These are phyloP conservation scores for Hololepta plana DNA, from an alignment of 2,888 invertebrate species.

Conservation along the genomic window DNA sequence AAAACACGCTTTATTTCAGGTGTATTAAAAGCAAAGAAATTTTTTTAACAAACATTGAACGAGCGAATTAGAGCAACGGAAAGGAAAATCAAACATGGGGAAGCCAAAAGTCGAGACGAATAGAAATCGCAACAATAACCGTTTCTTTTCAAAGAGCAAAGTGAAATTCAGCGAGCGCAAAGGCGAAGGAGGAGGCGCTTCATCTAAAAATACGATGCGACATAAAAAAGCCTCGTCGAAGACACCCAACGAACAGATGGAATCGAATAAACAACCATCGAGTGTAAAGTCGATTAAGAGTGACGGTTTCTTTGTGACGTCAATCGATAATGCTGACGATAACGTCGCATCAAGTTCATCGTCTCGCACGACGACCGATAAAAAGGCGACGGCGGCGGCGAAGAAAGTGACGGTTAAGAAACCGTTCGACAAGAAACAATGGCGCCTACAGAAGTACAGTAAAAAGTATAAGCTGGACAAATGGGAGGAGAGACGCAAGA, in stretches of 20 bases:
- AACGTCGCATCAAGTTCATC: constrained; percentile 2
- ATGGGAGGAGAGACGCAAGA: constrained; percentile 47
- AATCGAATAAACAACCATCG: constrained; percentile 3
- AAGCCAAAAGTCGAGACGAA: too few relatives aligned
- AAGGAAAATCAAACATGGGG: too few relatives aligned
- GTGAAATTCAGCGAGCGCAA: too few relatives aligned
- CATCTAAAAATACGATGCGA: neutral
- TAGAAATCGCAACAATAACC: too few relatives aligned
- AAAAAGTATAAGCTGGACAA: constrained; percentile 49
- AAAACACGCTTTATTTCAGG: constrained; percentile 16
- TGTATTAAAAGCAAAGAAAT: constrained; percentile 8
- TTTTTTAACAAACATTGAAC: constrained; percentile 8
- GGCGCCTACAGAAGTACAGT: constrained; percentile 47
- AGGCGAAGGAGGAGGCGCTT: neutral
- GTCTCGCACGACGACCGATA: too few relatives aligned
- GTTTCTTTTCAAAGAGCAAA: too few relatives aligned
- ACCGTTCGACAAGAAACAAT: constrained; percentile 48
- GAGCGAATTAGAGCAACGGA: constrained; percentile 3
- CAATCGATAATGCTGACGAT: constrained; percentile 3
- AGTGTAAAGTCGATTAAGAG: constrained; percentile 1
- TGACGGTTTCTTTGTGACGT: constrained; percentile 8
- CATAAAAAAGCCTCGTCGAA: constrained; percentile 1
- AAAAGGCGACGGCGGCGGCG: constrained; percentile 1
- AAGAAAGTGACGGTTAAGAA: constrained; percentile 25
- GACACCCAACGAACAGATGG: constrained; percentile 4